These are phyloP conservation scores for Gopherus evgoodei DNA, from an alignment of 2,113 vertebrate species.

Conservation along the genomic window DNA sequence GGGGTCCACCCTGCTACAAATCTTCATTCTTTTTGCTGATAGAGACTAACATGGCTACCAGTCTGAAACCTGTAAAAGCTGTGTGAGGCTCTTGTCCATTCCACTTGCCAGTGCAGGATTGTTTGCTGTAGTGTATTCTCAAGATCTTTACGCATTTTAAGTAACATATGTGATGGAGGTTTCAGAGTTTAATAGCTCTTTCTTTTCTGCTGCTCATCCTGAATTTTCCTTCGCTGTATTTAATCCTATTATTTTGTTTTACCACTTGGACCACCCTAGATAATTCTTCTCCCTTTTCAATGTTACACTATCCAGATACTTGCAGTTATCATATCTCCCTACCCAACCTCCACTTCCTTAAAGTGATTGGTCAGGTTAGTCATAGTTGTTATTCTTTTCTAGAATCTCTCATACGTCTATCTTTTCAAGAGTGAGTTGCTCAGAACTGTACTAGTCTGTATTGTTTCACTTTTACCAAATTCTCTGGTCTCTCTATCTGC, in stretches of 20 bases:
- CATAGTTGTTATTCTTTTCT: not conserved
- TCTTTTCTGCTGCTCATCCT: not conserved
- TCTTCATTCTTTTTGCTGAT: too few species aligned
- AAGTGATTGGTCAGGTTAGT: accelerated
- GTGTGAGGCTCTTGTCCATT: not conserved
- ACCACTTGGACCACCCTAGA: not conserved
- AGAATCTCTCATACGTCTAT: not conserved
- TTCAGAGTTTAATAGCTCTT: not conserved
- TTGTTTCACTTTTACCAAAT: accelerated
- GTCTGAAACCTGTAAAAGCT: not conserved
- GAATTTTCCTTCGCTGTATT: not conserved
- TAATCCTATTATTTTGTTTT: not conserved
- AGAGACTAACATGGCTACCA: too few species aligned
- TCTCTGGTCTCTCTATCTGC: not conserved
- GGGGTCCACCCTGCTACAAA: too few species aligned
- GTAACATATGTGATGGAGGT: not conserved
- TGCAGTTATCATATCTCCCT: not conserved
- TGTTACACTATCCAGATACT: not conserved
- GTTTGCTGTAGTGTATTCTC: not conserved
- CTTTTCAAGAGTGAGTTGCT: not conserved
- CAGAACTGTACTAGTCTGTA: not conserved
- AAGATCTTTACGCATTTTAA: not conserved
- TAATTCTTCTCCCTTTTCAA: not conserved
- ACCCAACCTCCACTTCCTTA: accelerated
- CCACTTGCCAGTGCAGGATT: not conserved